Evolutionary conservation across 2,888 invertebrate genomes (phyloP).

Genomic region (Leptinotarsa juncta): DNA sequence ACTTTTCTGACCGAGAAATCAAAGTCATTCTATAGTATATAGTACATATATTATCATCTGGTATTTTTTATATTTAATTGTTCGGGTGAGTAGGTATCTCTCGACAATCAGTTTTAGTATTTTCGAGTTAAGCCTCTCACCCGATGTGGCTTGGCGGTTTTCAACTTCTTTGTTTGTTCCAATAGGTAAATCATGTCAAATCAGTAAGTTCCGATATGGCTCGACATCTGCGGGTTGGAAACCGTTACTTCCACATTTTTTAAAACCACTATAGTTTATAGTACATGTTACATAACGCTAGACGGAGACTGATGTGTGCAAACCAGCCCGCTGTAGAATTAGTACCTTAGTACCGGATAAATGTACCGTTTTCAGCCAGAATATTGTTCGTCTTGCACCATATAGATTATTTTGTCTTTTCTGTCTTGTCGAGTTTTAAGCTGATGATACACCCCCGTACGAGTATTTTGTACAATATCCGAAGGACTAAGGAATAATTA

Average conservation of each 20-base stretch:
- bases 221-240: slow-evolving; percentile 1
- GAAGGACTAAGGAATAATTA: slow-evolving; percentile 60
- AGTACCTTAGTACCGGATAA: slow-evolving; percentile 66
- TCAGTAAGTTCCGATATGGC: not conserved
- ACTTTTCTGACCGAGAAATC: slow-evolving; percentile 47
- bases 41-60: slow-evolving; percentile 57
- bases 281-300: slow-evolving; percentile 63
- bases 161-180: not conserved
- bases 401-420: slow-evolving; percentile 29
- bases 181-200: not conserved
- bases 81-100: slow-evolving; percentile 26
- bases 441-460: slow-evolving; percentile 14
- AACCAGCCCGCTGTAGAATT: slow-evolving; percentile 66
- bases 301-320: slow-evolving; percentile 67
- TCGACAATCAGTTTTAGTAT: not conserved
- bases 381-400: slow-evolving; percentile 37
- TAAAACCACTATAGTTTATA: slow-evolving; percentile 60
- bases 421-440: slow-evolving; percentile 35
- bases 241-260: slow-evolving; percentile 44
- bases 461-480: slow-evolving; percentile 59
- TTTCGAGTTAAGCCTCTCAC: not conserved
- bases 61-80: slow-evolving; percentile 51
- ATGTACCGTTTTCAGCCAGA: slow-evolving; percentile 35
- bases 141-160: not conserved
- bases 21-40: slow-evolving; percentile 57